These are phyloP conservation scores for Chrysopa pallens DNA, from an alignment of 1,140 invertebrate species.

Conservation along the genomic window DNA sequence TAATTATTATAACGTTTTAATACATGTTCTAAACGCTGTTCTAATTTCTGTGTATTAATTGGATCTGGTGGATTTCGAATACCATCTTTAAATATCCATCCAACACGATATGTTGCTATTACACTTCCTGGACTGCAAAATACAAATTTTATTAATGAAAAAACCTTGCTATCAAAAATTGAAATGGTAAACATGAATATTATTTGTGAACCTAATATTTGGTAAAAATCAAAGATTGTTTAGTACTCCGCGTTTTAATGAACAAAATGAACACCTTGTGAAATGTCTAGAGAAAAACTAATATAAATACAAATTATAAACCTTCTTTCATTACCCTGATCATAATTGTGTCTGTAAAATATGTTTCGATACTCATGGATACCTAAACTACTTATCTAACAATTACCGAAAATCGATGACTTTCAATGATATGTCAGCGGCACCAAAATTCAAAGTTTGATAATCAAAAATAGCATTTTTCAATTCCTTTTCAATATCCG, in stretches of 20 bases:
- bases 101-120: slow-evolving; percentile 39
- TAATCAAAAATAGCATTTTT: slow-evolving; percentile 31
- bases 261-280: too few relatives aligned
- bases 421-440: slow-evolving; percentile 35
- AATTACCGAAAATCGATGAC: slow-evolving; percentile 40
- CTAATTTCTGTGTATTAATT: slow-evolving; percentile 27
- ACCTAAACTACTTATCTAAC: too few relatives aligned
- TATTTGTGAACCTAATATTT: too few relatives aligned
- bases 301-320: too few relatives aligned
- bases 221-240: not conserved
- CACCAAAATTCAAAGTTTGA: slow-evolving; percentile 26
- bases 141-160: too few relatives aligned
- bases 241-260: too few relatives aligned
- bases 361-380: too few relatives aligned
- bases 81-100: slow-evolving; percentile 35
- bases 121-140: slow-evolving; percentile 39
- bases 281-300: too few relatives aligned
- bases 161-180: too few relatives aligned
- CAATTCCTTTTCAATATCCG: slow-evolving; percentile 34
- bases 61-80: slow-evolving; percentile 27
- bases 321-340: too few relatives aligned
- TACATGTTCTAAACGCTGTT: slow-evolving; percentile 25
- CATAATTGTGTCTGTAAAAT: too few relatives aligned
- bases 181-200: too few relatives aligned
- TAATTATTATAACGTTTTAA: slow-evolving; percentile 27